Percentiles rank a stretch among this genome's conserved stretches.
phyloP scores from a whole-genome alignment of 2,113 vertebrate genomes.

The Brevimyrus niger region DNA sequence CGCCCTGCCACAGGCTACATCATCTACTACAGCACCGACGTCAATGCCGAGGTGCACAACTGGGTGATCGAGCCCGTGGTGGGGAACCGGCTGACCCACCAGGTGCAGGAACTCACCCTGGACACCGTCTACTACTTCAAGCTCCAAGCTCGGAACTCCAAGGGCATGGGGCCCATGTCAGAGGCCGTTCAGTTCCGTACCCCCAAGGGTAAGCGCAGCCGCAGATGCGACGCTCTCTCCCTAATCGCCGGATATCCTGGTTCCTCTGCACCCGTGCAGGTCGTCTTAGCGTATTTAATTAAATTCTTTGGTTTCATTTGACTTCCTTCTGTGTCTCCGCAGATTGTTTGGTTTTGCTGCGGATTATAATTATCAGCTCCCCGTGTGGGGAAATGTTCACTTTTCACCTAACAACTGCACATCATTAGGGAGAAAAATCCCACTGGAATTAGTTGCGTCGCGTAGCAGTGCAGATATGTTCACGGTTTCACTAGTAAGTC shows the following conservation, averaged over 20 bases:
- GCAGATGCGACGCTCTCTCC: background rate
- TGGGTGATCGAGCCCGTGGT: conserved; percentile 97
- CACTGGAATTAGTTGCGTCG: background rate
- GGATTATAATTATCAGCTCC: background rate
- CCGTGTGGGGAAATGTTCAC: background rate
- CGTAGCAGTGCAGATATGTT: background rate
- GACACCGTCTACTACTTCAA: conserved; percentile 97
- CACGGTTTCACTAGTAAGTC: background rate
- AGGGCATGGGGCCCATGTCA: conserved; percentile 97
- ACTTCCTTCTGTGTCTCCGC: background rate
- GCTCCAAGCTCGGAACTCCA: conserved; percentile 95
- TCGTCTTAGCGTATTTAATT: background rate
- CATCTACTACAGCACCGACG: conserved; percentile 97
- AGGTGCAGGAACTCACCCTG: conserved; percentile 94
- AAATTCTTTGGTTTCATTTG: background rate
- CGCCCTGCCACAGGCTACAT: conserved; percentile 76
- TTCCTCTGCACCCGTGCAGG: background rate
- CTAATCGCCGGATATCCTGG: background rate
- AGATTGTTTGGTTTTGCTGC: background rate
- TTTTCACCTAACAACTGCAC: background rate
- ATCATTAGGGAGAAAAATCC: background rate
- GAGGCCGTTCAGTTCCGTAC: conserved; percentile 95
- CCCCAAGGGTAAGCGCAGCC: conserved; percentile 73
- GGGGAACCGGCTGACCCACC: conserved; percentile 90
- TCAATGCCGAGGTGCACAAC: conserved; percentile 90